phyloP scores from a whole-genome alignment of 2,888 invertebrate species.

The Cosmia pyralina region DNA sequence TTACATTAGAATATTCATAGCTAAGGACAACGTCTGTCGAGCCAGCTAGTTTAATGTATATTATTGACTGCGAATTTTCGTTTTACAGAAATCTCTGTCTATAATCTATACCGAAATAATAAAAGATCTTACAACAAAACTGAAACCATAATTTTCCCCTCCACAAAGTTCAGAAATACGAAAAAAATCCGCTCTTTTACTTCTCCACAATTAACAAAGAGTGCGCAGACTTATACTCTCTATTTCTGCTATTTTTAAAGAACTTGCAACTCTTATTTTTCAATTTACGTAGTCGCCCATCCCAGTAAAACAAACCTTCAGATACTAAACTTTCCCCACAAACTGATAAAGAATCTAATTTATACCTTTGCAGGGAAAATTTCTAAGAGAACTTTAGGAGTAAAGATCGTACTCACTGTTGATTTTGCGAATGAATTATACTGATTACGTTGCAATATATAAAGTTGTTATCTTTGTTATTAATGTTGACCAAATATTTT shows the following conservation, averaged over 20 bases:
- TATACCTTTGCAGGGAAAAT: slow-evolving; percentile 76
- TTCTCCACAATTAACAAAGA: slow-evolving; percentile 10
- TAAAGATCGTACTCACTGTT: slow-evolving; percentile 71
- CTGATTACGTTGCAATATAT: slow-evolving; percentile 69
- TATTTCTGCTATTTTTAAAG: slow-evolving; percentile 28
- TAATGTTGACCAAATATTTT: slow-evolving; percentile 53
- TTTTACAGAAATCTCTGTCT: not conserved
- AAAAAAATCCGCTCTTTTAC: not conserved
- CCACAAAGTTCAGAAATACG: not conserved
- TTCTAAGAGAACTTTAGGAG: slow-evolving; percentile 72
- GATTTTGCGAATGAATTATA: slow-evolving; percentile 71
- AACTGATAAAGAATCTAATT: slow-evolving; percentile 84
- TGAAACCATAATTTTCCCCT: not conserved
- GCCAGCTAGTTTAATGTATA: no score
- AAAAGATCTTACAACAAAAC: not conserved
- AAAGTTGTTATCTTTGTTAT: slow-evolving; percentile 60
- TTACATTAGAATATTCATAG: no score
- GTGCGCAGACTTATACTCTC: slow-evolving; percentile 17
- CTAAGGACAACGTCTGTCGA: no score
- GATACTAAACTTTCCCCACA: slow-evolving; percentile 78
- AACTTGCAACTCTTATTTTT: slow-evolving; percentile 69
- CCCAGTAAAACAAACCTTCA: slow-evolving; percentile 78
- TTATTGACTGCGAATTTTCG: no score
- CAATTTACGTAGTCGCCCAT: slow-evolving; percentile 76
- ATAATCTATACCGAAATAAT: not conserved